Evolutionary conservation across 2,797 vertebrate genomes (phyloP), one percentile per base, ranked within the genome.

Genomic region (Borostomias antarcticus): DNA sequence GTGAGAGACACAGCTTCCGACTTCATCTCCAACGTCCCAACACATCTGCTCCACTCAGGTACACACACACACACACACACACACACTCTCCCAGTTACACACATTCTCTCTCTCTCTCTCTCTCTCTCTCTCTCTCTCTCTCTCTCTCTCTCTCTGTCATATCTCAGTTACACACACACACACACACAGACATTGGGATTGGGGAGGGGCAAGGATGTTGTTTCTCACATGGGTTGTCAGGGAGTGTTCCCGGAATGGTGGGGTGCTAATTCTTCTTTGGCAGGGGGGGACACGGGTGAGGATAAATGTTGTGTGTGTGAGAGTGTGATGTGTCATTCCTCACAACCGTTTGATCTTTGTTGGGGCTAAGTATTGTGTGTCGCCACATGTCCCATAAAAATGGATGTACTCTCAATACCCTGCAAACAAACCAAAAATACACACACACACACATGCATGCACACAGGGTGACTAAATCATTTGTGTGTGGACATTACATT

Each of bases 1-100:
- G 88, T 98, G 73, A 85, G 96, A 76, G 91, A 97, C 45, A 75
- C 85, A 64, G 94, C 94, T 21, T 88, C 95, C 0, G 93, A 95
- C 73, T 93, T 95, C 23, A 87, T 94, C 72, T 86, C 82, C n/a
- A 81, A 87, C 2, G 84, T 90, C 1, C 88, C 90, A 17, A 26
- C 75, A 17, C 60, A 78, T 72, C 76, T 90, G 11, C 70, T 90
- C 19, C 63, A 53, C 58, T 29, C 79, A 88, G 90, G 90, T 92
- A 90, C 64, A 66, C 45, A 58, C 23, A 67, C 59, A 35, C 37
- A 23, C 35, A 64, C 60, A 53, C 60, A 70, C 53, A 54, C 61
- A 65, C 69, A 37, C 58, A 43, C 58, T n/a, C n/a, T n/a, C n/a
- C n/a, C n/a, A n/a, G n/a, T n/a, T n/a, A n/a, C 1, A 35, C 3